Conservation (phyloP, 2,888 invertebrate species). For the Stramonita haemastoma region DNA sequence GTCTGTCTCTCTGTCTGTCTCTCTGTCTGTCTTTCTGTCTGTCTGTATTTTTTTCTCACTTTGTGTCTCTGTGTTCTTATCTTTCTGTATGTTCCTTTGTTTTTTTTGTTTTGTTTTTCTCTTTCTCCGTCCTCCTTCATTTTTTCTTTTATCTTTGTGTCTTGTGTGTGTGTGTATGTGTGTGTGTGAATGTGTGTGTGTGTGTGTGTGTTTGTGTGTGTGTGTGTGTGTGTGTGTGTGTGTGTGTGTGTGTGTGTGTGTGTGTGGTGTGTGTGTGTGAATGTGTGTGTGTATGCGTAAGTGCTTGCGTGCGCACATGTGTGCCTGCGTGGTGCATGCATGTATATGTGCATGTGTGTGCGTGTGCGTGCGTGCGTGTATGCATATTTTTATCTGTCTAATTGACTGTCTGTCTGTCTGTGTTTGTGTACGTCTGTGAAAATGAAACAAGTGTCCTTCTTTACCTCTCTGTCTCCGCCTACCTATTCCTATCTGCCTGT, state of each 20-base stretch:
- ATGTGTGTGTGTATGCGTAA: not conserved
- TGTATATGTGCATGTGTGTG: not conserved
- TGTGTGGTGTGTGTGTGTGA: not conserved
- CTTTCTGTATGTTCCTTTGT: no score
- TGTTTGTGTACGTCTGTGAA: not conserved
- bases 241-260: not conserved
- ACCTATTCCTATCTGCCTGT: no score
- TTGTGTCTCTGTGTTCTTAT: no score
- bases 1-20: no score
- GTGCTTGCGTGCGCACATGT: not conserved
- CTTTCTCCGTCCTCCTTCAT: no score
- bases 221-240: not conserved
- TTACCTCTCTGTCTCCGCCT: no score
- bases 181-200: slow-evolving; percentile 14
- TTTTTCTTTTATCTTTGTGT: not conserved
- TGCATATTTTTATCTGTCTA: not conserved
- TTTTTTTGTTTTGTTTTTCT: no score
- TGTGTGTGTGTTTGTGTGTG: slow-evolving; percentile 12
- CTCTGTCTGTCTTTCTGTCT: no score
- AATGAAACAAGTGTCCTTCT: no score
- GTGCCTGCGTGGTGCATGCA: not conserved
- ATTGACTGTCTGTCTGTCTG: not conserved
- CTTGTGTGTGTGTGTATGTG: not conserved
- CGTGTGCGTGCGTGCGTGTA: not conserved
- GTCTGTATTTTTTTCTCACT: no score